Base-by-base conservation (phyloP, 2,113 vertebrate genomes). In the Ctenodactylus gundi region DNA sequence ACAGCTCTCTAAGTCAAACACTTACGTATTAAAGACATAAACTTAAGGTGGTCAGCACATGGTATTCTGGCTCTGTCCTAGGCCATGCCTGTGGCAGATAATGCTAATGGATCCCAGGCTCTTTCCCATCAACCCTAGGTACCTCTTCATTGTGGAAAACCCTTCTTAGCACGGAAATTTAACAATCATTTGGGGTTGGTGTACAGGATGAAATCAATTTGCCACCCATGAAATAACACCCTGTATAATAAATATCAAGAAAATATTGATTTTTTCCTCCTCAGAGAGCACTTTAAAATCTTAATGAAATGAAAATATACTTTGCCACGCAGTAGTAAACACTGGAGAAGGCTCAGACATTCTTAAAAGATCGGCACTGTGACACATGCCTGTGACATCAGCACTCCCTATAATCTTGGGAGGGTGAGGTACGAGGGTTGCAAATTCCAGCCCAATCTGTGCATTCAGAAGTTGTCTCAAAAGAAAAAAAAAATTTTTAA, bases 261-360 rank as follows among this genome's bases (percentile, higher is more conserved):
- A 70, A 91, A 73, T 58, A 82, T 41, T 58, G 39, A 77, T 29
- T 57, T 92, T 72, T 95, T 80, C 73, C 34, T 90, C 51, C 3
- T 58, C 6, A 21, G 62, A 67, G 62, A 86, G 7, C 23, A 73
- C 25, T 85, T 86, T 80, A 70, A 91, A 94, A 91, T 1, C 5
- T 81, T 87, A 91, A 62, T 80, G 68, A 82, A 91, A 62, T 80
- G 68, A 82, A 92, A 92, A 88, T 72, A 57, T 62, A 21, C 21
- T 68, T 73, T 78, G n/a, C 57, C 58, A 31, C 41, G 29, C 49
- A 55, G 11, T 58, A 27, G 41, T 9, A 29, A 95, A 10, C 12
- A 10, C 39, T 20, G 13, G 17, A 51, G 36, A 93, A 81, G 27
- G 17, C 57, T 34, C 29, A 84, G 18, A 85, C 39, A 70, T 90